Evolutionary conservation across 2,888 invertebrate species (phyloP), one percentile per base, ranked within the genome.

Genomic region (Eurois occulta): DNA sequence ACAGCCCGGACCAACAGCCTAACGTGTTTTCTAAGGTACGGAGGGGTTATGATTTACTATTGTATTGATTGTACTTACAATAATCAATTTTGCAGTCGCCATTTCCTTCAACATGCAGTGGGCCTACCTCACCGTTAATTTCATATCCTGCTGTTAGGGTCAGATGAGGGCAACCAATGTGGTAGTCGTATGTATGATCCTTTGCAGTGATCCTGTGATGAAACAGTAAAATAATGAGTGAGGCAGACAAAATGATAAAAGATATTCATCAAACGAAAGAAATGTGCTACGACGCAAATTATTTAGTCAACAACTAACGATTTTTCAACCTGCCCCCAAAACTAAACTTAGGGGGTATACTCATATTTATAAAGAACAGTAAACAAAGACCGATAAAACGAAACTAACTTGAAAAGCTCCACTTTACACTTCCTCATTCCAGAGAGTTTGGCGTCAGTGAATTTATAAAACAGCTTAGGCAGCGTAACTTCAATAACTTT

Each of bases 101-200:
- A 4, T 88, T 80, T 64, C 93, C 93, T 72, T 91, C 86, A 5
- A 91, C 67, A 7, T 86, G 86, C 7, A 88, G 65, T 18, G 87
- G 52, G 1, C 90, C 77, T 1, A 92, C 71, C 16, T 83, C 80
- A 46, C 93, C 93, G 1, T 78, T 80, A 0, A 91, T 28, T 66
- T 87, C 87, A 75, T 92, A 92, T 28, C 82, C n/a, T 1, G 91
- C 90, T 2, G 64, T 69, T 38, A 90, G 0, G 8, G 16, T 73
- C 0, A 91, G n/a, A 10, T 72, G 70, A n/a, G 82, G 74, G 52
- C 91, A 90, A 28, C 48, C 75, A 32, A 89, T 0, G 10, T 87
- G 70, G 24, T 84, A 89, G 28, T n/a, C n/a, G n/a, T n/a, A n/a
- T n/a, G n/a, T n/a, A n/a, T n/a, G n/a, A n/a, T n/a, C n/a, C n/a